phyloP scores from a whole-genome alignment of 2,113 vertebrate genomes.

The Macquaria australasica region DNA sequence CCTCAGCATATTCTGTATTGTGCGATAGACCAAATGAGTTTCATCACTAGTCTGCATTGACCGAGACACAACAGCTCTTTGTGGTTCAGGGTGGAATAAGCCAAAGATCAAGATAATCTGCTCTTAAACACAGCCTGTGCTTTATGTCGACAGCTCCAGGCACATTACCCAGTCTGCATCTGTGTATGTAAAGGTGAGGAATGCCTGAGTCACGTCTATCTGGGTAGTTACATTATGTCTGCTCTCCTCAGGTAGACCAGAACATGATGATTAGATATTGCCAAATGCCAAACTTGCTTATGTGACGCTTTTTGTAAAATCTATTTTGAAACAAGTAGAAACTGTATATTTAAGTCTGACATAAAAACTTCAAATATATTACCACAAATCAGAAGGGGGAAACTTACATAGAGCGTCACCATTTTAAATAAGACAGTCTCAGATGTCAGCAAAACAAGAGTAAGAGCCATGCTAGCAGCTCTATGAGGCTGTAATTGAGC shows the following conservation, averaged over 20 bases:
- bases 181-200: constrained; percentile 41
- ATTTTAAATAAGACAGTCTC: background rate
- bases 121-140: constrained; percentile 23
- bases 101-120: constrained; percentile 48
- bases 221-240: constrained; percentile 44
- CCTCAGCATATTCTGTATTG: background rate
- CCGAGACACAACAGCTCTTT: constrained; percentile 33
- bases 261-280: constrained; percentile 36
- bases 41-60: constrained; percentile 17
- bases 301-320: constrained; percentile 12
- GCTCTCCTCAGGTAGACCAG: constrained; percentile 24
- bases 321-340: background rate
- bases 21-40: background rate
- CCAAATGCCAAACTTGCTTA: constrained; percentile 21
- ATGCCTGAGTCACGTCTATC: constrained; percentile 61
- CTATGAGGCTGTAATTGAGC: background rate
- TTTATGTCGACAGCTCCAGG: constrained; percentile 18
- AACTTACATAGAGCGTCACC: background rate
- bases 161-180: constrained; percentile 49
- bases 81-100: constrained; percentile 52
- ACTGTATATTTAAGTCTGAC: background rate
- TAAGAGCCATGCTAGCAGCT: background rate
- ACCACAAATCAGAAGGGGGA: background rate
- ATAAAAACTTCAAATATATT: background rate
- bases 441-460: background rate